Base-by-base conservation (phyloP, 2,888 invertebrate species). In the Argyresthia albistria region DNA sequence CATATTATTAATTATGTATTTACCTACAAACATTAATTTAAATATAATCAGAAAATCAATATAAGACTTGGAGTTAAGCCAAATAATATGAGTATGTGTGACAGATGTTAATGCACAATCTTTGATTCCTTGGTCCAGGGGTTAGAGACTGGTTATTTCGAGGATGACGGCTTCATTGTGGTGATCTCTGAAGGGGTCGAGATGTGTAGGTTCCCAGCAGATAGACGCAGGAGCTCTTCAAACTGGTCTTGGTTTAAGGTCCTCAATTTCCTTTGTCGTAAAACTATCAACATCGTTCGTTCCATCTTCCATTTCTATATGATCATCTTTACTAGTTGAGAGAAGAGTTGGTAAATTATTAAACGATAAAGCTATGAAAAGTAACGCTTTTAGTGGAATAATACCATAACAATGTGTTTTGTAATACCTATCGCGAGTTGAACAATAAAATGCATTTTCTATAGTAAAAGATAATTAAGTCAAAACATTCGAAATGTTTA, bases 231-330 rank as follows among this genome's bases (percentile, higher is more conserved):
- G 76, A 88, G 88, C 76, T 89, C 89, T 75, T 80, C 86, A 69
- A 89, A 91, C 83, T 91, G 91, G 91, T 89, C 89, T 79, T 91
- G 91, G 91, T 82, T 91, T 77, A 91, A 91, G 91, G 91, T 91
- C 87, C 80, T 86, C 79, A 69, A 69, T 70, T 70, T 74, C 76
- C 73, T 73, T 70, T 68, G 76, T 67, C 70, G 50, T 54, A 43
- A 66, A 65, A 70, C 69, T 72, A 73, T 46, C 43, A 43, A 35
- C 47, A 50, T 69, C 65, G 65, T 74, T 75, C 82, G 80, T 82
- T 81, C 82, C 82, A 80, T 79, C 68, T 80, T 72, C 70, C 70
- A 77, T 72, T 70, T 67, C 75, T 47, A 25, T 25, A 6, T 25
- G 25, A 25, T 25, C 25, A 25, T 25, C 6, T 25, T 36, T 43